Evolutionary conservation across 2,113 vertebrate genomes (phyloP).

Genomic region (Trichomycterus rosablanca): DNA sequence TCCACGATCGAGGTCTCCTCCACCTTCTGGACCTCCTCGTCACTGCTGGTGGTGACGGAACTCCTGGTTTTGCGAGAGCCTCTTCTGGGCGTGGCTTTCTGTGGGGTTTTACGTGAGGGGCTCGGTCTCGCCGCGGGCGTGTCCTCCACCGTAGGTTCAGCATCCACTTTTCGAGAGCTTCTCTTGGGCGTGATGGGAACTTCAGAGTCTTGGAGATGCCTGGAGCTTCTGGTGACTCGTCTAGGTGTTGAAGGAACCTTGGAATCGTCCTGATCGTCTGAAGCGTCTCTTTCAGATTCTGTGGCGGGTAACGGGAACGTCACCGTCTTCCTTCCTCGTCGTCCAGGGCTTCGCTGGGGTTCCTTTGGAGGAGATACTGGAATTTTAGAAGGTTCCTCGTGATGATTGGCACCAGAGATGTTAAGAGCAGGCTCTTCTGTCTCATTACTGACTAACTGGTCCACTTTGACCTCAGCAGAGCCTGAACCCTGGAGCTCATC

Average conservation of each 20-base stretch:
- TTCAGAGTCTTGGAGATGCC: slow-evolving; percentile 39
- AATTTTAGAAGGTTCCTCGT: not conserved
- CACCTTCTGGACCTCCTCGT: slow-evolving; percentile 27
- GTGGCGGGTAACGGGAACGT: slow-evolving; percentile 41
- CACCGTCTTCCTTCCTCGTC: slow-evolving; percentile 61
- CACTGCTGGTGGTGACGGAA: slow-evolving; percentile 13
- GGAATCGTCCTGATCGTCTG: slow-evolving; percentile 38
- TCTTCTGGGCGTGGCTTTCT: slow-evolving; percentile 51
- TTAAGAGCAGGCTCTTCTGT: too few species aligned
- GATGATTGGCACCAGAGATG: not conserved
- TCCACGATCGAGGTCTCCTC: slow-evolving; percentile 46
- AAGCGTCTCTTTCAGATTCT: slow-evolving; percentile 51
- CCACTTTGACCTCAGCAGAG: not conserved
- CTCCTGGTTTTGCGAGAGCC: slow-evolving; percentile 48
- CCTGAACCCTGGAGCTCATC: not conserved
- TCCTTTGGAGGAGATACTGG: slow-evolving; percentile 13
- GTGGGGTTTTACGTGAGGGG: slow-evolving; percentile 30
- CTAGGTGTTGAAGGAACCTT: slow-evolving; percentile 45
- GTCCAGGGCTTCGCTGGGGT: slow-evolving; percentile 53
- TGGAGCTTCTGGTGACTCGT: slow-evolving; percentile 50
- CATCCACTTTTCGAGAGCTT: slow-evolving; percentile 55
- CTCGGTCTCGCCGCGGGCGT: slow-evolving; percentile 25
- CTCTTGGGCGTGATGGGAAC: slow-evolving; percentile 58
- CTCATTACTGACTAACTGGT: too few species aligned
- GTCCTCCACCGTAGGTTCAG: slow-evolving; percentile 25